Evolutionary conservation across 2,888 invertebrate genomes (phyloP), one percentile per base, ranked within the genome.

Genomic region (Tiliacea aurago): DNA sequence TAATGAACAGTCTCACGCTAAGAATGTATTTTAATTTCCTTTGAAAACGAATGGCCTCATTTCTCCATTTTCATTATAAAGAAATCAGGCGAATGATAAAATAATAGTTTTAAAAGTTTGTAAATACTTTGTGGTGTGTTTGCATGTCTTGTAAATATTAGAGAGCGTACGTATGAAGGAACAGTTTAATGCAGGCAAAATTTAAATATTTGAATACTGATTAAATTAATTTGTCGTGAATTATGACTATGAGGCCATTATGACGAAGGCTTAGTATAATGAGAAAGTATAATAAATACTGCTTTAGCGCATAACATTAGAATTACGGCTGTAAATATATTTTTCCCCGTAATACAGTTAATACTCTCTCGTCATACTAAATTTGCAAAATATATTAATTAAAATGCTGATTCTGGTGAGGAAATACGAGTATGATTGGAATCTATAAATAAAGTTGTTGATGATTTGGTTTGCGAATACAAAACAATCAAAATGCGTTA

Each of bases 201-300:
- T 73, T 81, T 73, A 71, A 73, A 78, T 78, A 79, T 82, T 81
- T 81, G 68, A 78, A 76, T 70, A 75, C 69, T 76, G 73, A 75
- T 82, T 81, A 81, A 65, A 75, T 79, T 67, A 63, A 73, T 68
- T 68, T 75, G 58, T 78, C 64, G 65, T 76, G 70, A 79, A 78
- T 72, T 72, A 81, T 83, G 84, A 78, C 70, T 72, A 81, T 83
- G 84, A 78, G 83, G 81, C 73, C 81, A 78, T 86, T 86, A 70
- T 67, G 63, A 62, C 59, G 58, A 76, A 78, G 43, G 78, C 37
- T 76, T 69, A 73, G 77, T 81, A 55, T 64, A 75, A 61, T 71
- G 73, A 81, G 83, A 85, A 78, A 80, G 78, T 81, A 58, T 80
- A 51, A 69, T 75, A 70, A 37, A 37, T 2, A 71, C 76, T 78